Conservation (phyloP, 2,113 vertebrate species). For the Sakesphorus luctuosus region DNA sequence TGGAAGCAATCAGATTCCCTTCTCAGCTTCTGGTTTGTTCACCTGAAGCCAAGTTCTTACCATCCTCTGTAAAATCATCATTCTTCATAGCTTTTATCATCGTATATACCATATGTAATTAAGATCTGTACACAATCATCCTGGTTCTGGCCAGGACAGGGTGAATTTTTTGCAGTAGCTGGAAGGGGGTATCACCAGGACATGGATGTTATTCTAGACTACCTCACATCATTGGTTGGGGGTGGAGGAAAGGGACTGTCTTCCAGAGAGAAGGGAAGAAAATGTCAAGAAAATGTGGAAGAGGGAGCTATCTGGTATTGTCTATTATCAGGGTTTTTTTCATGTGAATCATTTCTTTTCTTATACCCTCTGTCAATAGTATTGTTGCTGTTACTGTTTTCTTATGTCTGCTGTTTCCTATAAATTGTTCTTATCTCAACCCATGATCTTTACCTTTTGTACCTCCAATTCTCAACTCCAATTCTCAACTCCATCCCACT, state of each 20-base stretch:
- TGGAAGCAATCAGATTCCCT: neutral
- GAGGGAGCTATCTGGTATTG: accelerated
- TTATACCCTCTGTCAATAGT: neutral
- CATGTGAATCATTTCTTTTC: accelerated
- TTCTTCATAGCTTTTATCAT: neutral
- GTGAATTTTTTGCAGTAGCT: neutral
- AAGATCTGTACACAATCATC: neutral
- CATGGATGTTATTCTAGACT: neutral
- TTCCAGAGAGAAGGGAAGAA: neutral
- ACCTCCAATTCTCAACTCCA: neutral
- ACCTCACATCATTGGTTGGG: neutral
- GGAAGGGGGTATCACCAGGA: neutral
- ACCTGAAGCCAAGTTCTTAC: neutral
- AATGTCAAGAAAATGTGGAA: neutral
- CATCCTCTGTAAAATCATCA: neutral
- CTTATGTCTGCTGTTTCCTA: neutral
- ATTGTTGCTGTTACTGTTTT: neutral
- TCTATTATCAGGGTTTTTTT: neutral
- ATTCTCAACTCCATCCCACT: neutral
- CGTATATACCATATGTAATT: neutral
- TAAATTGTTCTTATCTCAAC: neutral
- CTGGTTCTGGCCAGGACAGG: neutral
- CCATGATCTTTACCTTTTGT: neutral
- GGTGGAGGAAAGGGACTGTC: accelerated
- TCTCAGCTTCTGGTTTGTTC: neutral